Base-by-base conservation (phyloP, 2,888 invertebrate genomes). In the Caenorhabditis panamensis region DNA sequence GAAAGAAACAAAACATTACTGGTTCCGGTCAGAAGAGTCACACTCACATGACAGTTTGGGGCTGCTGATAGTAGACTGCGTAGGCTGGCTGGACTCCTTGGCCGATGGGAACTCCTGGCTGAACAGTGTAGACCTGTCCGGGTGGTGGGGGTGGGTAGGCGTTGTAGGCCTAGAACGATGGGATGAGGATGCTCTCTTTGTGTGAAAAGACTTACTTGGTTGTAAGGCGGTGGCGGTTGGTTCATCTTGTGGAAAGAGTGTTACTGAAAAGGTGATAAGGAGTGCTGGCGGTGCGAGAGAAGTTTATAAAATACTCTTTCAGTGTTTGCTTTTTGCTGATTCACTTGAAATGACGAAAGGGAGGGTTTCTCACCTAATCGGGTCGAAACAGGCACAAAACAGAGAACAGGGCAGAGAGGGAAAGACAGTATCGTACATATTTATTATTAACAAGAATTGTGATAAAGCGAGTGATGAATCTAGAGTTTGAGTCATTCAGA, bases 221-320 rank as follows among this genome's bases (percentile, higher is more conserved):
- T 62, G 37, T 77, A 76, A 41, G 76, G 76, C 26, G 76, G 77
- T 28, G 77, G 77, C 26, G 77, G 69, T 26, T 68, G 62, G 69
- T 37, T 51, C 63, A 64, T 77, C n/a, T 31, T 4, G 5, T 31
- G 31, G 31, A 31, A 9, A 31, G 9, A n/a, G n/a, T n/a, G n/a
- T n/a, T 41, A 41, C 64, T 66, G 51, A 73, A 73, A 59, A 56
- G n/a, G 58, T 59, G 73, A 73, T 66, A 73, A 73, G 72, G 59
- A 47, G 26, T 9, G 22, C 26, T 22, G 22, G 37, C 18, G 49
- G 13, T 13, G 51, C 31, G 61, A 62, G 24, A 44, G 53, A 49
- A 73, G 73, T 73, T 66, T 73, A 66, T 73, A 73, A 73, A 66
- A 73, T 73, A 73, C 64, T 66, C 24, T n/a, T 73, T n/a, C n/a